Conservation (phyloP, 2,113 vertebrate genomes). For the Cebidichthys violaceus region DNA sequence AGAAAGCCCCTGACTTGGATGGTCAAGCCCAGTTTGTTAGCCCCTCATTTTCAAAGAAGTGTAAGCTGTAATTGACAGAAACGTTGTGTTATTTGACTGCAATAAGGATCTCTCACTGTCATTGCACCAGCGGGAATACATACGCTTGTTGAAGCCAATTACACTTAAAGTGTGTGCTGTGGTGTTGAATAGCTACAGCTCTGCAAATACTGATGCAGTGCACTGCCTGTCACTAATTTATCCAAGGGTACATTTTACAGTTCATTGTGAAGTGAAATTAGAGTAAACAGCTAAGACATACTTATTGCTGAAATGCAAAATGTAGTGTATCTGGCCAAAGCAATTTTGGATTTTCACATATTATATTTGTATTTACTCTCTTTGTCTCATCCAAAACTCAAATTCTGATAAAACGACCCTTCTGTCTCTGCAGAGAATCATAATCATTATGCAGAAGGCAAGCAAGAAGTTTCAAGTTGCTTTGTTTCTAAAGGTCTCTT, state of each 20-base stretch:
- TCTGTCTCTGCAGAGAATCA: neutral
- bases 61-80: conserved; percentile 26
- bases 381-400: neutral
- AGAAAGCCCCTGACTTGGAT: neutral
- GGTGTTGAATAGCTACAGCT: neutral
- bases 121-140: conserved; percentile 1
- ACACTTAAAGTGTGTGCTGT: neutral
- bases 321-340: neutral
- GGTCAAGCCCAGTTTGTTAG: conserved; percentile 10
- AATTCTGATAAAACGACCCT: neutral
- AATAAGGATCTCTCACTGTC: conserved; percentile 3
- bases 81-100: neutral
- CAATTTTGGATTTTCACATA: neutral
- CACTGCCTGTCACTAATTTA: neutral
- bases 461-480: neutral
- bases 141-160: conserved; percentile 15
- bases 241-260: neutral
- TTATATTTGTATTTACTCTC: neutral
- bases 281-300: neutral
- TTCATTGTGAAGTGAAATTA: neutral
- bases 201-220: neutral
- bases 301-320: neutral
- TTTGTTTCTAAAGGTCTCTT: conserved; percentile 42
- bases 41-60: conserved; percentile 6
- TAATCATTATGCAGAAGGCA: conserved; percentile 36